These are phyloP conservation scores for Anguilla marmorata DNA, from an alignment of 2,797 vertebrate genomes.

Conservation along the genomic window DNA sequence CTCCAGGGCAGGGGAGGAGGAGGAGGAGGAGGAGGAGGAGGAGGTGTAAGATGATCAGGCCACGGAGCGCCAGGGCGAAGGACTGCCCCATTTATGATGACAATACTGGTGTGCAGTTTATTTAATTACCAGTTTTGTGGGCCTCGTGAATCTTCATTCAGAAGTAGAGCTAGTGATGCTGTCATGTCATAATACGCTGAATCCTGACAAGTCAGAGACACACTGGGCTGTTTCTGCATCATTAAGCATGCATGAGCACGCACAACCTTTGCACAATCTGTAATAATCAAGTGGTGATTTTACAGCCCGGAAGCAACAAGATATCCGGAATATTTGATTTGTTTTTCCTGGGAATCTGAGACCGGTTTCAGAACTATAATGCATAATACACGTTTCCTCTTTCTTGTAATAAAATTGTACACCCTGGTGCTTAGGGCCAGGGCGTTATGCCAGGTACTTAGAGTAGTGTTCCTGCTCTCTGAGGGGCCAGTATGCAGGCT, in stretches of 20 bases:
- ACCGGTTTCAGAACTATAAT: neutral
- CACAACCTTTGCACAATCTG: neutral
- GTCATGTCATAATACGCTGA: neutral
- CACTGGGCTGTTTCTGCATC: neutral
- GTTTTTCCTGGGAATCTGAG: neutral
- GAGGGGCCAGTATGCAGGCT: neutral
- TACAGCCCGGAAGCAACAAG: neutral
- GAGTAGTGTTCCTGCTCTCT: neutral
- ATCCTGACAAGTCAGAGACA: neutral
- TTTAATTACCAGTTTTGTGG: too few species aligned
- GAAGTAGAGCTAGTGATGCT: neutral
- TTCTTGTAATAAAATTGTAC: neutral
- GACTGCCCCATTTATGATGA: too few species aligned
- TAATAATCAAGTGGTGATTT: neutral
- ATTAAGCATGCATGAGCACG: neutral
- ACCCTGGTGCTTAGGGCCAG: neutral
- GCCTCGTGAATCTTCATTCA: neutral
- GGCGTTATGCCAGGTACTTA: neutral
- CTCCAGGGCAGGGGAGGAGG: too few species aligned
- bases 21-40: too few species aligned
- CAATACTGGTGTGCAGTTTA: too few species aligned
- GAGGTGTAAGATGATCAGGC: too few species aligned
- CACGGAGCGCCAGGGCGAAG: neutral
- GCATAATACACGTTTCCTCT: neutral
- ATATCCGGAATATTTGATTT: neutral